Percentiles rank a stretch among this genome's conserved stretches.
These are phyloP conservation scores for Clupea harengus DNA, from an alignment of 2,113 vertebrate genomes.

Conservation along the genomic window DNA sequence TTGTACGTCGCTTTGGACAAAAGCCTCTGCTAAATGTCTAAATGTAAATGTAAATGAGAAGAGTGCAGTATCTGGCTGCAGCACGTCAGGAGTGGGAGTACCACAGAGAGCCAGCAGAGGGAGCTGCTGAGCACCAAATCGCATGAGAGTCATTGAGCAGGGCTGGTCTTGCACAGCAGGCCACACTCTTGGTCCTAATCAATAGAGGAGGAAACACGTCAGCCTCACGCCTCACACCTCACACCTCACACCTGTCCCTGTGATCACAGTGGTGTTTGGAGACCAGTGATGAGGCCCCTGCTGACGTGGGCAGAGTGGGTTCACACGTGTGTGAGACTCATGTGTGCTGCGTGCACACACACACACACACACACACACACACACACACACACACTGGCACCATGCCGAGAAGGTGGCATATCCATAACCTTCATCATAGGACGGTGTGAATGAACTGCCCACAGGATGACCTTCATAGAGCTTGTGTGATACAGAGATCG, in stretches of 20 bases:
- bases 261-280: too few relatives aligned
- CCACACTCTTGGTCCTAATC: not conserved
- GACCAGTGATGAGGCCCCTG: not conserved
- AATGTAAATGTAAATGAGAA: too few relatives aligned
- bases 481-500: too few relatives aligned
- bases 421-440: too few relatives aligned
- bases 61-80: too few relatives aligned
- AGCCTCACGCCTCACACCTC: not conserved
- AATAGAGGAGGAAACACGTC: not conserved
- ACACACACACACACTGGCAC: not conserved
- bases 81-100: not conserved
- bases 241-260: too few relatives aligned
- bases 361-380: not conserved
- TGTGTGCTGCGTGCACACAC: not conserved
- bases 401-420: too few relatives aligned
- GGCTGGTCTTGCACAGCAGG: not conserved
- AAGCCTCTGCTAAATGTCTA: too few relatives aligned
- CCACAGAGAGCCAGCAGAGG: not conserved
- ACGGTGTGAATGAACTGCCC: too few relatives aligned
- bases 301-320: not conserved
- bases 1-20: too few relatives aligned
- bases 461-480: too few relatives aligned
- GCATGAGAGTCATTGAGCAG: not conserved
- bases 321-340: slow-evolving; percentile 4
- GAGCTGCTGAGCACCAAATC: not conserved